Evolutionary conservation across 2,797 vertebrate species (phyloP).

Genomic region (Chromis chromis): DNA sequence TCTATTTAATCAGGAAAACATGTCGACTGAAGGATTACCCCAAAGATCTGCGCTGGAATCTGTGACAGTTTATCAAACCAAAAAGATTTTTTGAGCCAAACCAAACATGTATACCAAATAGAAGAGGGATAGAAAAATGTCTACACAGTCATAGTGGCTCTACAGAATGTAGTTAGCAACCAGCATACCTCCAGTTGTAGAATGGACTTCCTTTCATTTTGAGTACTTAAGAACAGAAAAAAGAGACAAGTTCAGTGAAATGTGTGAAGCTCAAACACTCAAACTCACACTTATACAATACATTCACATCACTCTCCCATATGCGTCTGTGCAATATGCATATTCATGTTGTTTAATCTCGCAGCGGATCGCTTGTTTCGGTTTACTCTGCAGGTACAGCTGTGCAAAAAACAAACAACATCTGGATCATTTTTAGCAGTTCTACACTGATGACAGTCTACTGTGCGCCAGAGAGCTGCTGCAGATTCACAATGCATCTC

Average conservation of each 20-base stretch:
- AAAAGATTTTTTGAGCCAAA: conserved; percentile 47
- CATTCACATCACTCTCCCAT: conserved; percentile 8
- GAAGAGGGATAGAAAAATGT: conserved; percentile 44
- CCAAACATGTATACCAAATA: conserved; percentile 57
- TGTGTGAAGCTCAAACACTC: conserved; percentile 56
- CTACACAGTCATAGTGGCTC: conserved; percentile 67
- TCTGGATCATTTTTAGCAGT: conserved; percentile 49
- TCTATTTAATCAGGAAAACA: conserved; percentile 40
- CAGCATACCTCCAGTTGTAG: conserved; percentile 84
- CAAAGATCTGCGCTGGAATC: conserved; percentile 17
- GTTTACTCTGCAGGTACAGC: conserved; percentile 61
- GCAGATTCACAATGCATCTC: conserved; percentile 34
- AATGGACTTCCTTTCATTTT: conserved; percentile 85
- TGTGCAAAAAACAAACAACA: conserved; percentile 72
- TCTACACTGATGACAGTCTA: conserved; percentile 20
- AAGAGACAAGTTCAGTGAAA: conserved; percentile 77
- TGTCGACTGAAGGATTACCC: conserved; percentile 30
- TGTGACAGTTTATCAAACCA: conserved; percentile 31
- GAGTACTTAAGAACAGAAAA: conserved; percentile 83
- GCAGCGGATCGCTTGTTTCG: conserved; percentile 48
- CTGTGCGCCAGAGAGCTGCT: conserved; percentile 16
- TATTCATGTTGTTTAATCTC: conserved; percentile 66
- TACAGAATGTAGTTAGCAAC: conserved; percentile 75
- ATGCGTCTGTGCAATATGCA: conserved; percentile 52
- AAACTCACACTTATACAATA: conserved; percentile 32